phyloP scores from a whole-genome alignment of 2,797 vertebrate genomes.

The Lemur catta region DNA sequence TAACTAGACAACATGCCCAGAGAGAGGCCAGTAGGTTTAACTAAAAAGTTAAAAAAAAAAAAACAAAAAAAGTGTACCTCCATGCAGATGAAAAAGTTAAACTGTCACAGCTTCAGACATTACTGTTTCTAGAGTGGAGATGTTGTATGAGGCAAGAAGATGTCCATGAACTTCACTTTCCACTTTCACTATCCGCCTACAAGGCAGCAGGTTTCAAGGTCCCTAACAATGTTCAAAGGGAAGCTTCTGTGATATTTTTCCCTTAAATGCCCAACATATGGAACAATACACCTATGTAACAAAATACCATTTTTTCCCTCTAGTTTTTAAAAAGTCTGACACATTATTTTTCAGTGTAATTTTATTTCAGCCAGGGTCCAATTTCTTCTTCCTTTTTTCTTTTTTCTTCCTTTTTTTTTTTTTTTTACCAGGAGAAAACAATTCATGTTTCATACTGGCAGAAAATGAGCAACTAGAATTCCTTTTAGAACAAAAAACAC shows the following conservation, averaged over 20 bases:
- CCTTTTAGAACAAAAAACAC: conserved; percentile 4
- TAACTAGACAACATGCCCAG: conserved; percentile 10
- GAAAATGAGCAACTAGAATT: conserved; percentile 38
- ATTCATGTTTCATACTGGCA: background rate
- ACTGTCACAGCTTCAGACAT: conserved; percentile 2
- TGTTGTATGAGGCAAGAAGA: background rate
- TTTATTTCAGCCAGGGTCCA: conserved; percentile 9
- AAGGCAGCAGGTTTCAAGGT: background rate
- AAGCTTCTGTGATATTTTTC: background rate
- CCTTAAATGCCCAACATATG: background rate
- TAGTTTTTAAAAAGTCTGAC: conserved; percentile 24
- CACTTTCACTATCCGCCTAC: background rate
- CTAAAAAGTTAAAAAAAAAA: background rate
- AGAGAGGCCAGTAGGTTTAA: conserved; percentile 24
- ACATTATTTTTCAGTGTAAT: conserved; percentile 7
- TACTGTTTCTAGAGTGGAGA: background rate
- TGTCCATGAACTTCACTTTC: background rate
- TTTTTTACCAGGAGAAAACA: background rate
- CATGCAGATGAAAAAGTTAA: conserved; percentile 36
- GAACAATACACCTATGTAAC: background rate
- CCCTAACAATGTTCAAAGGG: background rate
- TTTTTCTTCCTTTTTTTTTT: background rate
- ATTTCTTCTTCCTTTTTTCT: background rate
- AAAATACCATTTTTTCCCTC: background rate
- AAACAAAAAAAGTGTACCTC: background rate